Evolutionary conservation across 2,888 invertebrate genomes (phyloP).

Genomic region (Steinernema scapterisci): DNA sequence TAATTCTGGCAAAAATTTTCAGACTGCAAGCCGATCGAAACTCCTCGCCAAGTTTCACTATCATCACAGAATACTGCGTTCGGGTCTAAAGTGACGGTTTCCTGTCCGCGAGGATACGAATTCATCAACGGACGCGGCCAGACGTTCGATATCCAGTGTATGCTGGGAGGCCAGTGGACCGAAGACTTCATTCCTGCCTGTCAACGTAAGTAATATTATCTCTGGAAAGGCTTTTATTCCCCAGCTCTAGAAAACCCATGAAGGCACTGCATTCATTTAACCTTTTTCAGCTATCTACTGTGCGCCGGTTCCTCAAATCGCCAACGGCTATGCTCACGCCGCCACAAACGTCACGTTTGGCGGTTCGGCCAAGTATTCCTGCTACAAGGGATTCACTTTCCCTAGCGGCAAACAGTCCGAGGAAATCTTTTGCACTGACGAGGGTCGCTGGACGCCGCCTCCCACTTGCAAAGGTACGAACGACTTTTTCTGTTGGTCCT

Average conservation of each 20-base stretch:
- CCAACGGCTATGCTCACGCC: slow-evolving; percentile 93
- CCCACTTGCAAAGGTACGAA: slow-evolving; percentile 62
- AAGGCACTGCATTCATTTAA: background rate
- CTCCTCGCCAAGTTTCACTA: slow-evolving; percentile 58
- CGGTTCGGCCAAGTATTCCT: slow-evolving; percentile 91
- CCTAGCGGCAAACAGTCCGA: slow-evolving; percentile 75
- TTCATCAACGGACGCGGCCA: slow-evolving; percentile 63
- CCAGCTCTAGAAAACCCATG: too few species aligned
- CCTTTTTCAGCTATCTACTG: slow-evolving; percentile 75
- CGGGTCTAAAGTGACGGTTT: slow-evolving; percentile 62
- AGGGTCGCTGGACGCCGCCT: slow-evolving; percentile 62
- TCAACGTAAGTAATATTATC: slow-evolving; percentile 59
- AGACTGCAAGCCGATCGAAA: slow-evolving; percentile 63
- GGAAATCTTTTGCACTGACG: slow-evolving; percentile 64
- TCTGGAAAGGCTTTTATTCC: background rate
- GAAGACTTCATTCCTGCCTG: slow-evolving; percentile 60
- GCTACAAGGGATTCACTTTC: slow-evolving; percentile 85
- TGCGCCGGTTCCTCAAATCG: slow-evolving; percentile 95
- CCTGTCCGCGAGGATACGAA: slow-evolving; percentile 65
- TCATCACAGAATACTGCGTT: slow-evolving; percentile 63
- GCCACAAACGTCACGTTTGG: slow-evolving; percentile 92
- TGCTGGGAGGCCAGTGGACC: slow-evolving; percentile 65
- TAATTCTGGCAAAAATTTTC: slow-evolving; percentile 34
- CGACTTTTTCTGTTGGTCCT: background rate
- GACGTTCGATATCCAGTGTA: slow-evolving; percentile 59